phyloP scores from a whole-genome alignment of 2,888 invertebrate species.

The Crepidodera aurea region DNA sequence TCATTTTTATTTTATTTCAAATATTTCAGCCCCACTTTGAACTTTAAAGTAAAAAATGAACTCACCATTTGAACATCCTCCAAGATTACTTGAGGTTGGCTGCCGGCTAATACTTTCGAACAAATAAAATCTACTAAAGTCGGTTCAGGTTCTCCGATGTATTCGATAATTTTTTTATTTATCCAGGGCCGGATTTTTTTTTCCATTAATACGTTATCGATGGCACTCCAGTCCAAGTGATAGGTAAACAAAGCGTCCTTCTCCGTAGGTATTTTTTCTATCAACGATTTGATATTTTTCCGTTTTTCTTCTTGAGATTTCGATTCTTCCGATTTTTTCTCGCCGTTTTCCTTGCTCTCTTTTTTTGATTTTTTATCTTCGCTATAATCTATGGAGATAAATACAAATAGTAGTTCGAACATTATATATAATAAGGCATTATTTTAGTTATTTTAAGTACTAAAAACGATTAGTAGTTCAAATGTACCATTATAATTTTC shows the following conservation, averaged over 20 bases:
- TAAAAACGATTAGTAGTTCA: too few relatives aligned
- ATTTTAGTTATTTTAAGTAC: too few relatives aligned
- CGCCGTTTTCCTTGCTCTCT: constrained; percentile 61
- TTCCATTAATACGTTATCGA: constrained; percentile 84
- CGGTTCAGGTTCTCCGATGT: constrained; percentile 98
- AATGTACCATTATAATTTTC: too few relatives aligned
- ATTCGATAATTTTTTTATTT: constrained; percentile 99
- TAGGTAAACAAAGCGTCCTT: constrained; percentile 96
- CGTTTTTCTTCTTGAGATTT: constrained; percentile 93
- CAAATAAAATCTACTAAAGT: constrained; percentile 99
- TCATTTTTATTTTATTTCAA: too few relatives aligned
- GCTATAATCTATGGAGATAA: constrained; percentile 69
- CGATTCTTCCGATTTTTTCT: constrained; percentile 66
- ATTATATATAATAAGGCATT: too few relatives aligned
- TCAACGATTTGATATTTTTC: constrained; percentile 94
- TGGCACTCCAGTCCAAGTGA: constrained; percentile 87
- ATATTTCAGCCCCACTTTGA: too few relatives aligned
- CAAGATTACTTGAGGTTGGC: constrained; percentile 92
- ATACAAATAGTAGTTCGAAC: too few relatives aligned
- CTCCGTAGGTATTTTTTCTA: constrained; percentile 98
- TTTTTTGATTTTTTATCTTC: constrained; percentile 63
- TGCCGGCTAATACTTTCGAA: constrained; percentile 94
- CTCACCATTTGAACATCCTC: constrained; percentile 98
- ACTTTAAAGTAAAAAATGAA: too few relatives aligned
- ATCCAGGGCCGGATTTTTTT: constrained; percentile 99